Percentiles rank a stretch among this genome's conserved stretches.
Conservation (phyloP, 2,797 vertebrate genomes). For the Sardinella longiceps region DNA sequence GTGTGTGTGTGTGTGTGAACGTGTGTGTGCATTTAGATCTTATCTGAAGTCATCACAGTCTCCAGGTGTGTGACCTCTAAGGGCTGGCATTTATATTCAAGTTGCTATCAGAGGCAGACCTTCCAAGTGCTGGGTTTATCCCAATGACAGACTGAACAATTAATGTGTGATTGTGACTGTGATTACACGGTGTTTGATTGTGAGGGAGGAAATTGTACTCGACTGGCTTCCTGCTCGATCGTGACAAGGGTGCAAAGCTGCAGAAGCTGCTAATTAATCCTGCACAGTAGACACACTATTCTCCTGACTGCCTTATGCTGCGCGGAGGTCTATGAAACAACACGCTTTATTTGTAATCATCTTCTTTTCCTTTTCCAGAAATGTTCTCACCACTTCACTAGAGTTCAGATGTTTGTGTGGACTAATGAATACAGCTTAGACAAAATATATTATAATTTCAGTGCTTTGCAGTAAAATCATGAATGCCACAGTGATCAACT, state of each 20-base stretch:
- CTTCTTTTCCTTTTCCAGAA: constrained; percentile 18
- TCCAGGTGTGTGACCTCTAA: constrained; percentile 9
- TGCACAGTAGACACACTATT: constrained; percentile 42
- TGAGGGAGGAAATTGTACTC: not conserved
- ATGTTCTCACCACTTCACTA: not conserved
- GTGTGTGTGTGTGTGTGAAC: not conserved
- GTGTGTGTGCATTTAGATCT: not conserved
- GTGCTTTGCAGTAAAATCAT: not conserved
- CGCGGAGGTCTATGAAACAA: constrained; percentile 37
- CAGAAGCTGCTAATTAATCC: not conserved
- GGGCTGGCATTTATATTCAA: not conserved
- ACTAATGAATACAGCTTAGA: not conserved
- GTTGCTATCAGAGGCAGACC: not conserved
- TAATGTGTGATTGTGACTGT: constrained; percentile 18
- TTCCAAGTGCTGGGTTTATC: not conserved
- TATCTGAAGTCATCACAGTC: not conserved
- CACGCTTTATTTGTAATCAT: constrained; percentile 31
- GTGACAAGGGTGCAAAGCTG: not conserved
- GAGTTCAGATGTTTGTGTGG: not conserved
- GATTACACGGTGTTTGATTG: constrained; percentile 8
- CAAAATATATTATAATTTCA: not conserved
- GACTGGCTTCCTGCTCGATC: not conserved
- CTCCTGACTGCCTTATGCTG: constrained; percentile 47
- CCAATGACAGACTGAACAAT: not conserved
- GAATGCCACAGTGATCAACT: not conserved